Base-by-base conservation (phyloP, 2,113 vertebrate genomes). In the Ciconia boyciana region DNA sequence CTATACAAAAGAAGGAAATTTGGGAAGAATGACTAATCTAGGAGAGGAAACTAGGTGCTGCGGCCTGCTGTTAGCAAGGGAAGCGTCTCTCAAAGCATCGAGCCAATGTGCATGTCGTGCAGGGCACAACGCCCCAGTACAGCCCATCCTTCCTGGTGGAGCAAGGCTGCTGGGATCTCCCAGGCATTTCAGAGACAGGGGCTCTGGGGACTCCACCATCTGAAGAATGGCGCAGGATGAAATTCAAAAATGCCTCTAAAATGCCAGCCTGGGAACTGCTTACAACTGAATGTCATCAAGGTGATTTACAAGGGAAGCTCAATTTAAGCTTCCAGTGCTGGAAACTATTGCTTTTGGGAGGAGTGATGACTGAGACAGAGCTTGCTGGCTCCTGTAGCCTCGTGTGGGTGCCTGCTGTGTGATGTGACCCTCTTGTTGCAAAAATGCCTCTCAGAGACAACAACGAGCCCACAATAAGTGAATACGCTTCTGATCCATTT, bases 1-100 rank as follows among this genome's bases (percentile, higher is more conserved):
- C 90, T 41, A 62, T 57, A 98, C 96, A 98, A 98, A 98, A 96
- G 97, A 81, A 98, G 97, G 98, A 98, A 98, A 92, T 75, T 66
- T 57, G 82, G 79, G 61, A 96, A 97, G 93, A 96, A 94, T 97
- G 34, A 83, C 83, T 87, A 92, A 91, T 44, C 49, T n/a, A 54
- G 17, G 29, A 86, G 93, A 96, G 98, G 98, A 98, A 98, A 28
- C 62, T 28, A 84, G 62, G 68, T 81, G 69, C 61, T 55, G 7
- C 8, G 61, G 64, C 66, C 44, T 41, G 41, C 49, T 65, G 66
- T 55, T 71, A 66, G 39, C 43, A 51, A 52, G 8, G 77, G 79
- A 21, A 68, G 65, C 2, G 49, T 36, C n/a, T 48, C 71, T 48
- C 12, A 48, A 41, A 57, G 19, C 64, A 34, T 26, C 51, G 41